These are phyloP conservation scores for Dorcus hopei DNA, from an alignment of 2,888 invertebrate species.

Conservation along the genomic window DNA sequence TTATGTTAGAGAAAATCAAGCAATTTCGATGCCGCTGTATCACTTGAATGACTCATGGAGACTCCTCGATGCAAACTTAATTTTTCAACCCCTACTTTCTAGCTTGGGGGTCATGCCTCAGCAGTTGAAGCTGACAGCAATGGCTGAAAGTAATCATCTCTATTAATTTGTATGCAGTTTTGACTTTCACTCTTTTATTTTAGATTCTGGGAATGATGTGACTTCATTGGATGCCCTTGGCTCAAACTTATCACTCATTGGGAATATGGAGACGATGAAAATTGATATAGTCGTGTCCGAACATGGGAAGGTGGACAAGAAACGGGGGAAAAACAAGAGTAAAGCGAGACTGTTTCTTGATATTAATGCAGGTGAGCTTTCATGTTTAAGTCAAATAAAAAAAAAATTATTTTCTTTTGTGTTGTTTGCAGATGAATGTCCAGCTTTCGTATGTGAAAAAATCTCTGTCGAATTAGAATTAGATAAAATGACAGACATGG, in stretches of 20 bases:
- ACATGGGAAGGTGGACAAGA: slow-evolving; percentile 64
- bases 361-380: slow-evolving; percentile 33
- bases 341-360: slow-evolving; percentile 42
- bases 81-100: slow-evolving; percentile 87
- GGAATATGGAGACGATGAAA: slow-evolving; percentile 82
- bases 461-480: slow-evolving; percentile 87
- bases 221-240: slow-evolving; percentile 84
- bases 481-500: slow-evolving; percentile 85
- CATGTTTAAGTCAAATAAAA: not conserved
- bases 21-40: slow-evolving; percentile 65
- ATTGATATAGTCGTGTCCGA: slow-evolving; percentile 95
- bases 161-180: not conserved
- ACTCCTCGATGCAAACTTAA: slow-evolving; percentile 87
- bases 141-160: slow-evolving; percentile 42
- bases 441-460: slow-evolving; percentile 89
- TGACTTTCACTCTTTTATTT: slow-evolving; percentile 22
- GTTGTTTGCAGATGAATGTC: slow-evolving; percentile 68
- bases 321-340: slow-evolving; percentile 50
- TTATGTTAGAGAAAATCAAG: slow-evolving; percentile 52
- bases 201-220: slow-evolving; percentile 54
- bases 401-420: not conserved
- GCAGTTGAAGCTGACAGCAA: slow-evolving; percentile 61
- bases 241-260: slow-evolving; percentile 78
- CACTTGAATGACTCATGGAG: slow-evolving; percentile 80
- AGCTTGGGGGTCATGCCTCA: slow-evolving; percentile 89